A percentile compares a stretch with the other conserved stretches of the same genome.
Conservation (phyloP, 64 coral and sea anemone genomes). For the Platygyra sinensis region DNA sequence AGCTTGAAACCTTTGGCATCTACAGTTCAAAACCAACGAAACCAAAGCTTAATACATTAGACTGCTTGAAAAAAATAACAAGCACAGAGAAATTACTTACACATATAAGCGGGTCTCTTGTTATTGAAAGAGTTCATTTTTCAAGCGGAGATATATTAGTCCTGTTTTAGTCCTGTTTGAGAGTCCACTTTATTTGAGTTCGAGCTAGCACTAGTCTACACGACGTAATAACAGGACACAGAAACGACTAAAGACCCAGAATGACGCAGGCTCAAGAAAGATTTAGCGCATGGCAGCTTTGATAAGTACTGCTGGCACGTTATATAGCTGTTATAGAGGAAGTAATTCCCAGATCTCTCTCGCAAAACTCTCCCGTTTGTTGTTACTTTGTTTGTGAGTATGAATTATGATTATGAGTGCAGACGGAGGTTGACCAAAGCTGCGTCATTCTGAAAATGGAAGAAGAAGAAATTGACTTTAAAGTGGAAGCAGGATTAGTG, state of each 20-base stretch:
- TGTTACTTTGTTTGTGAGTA: background rate
- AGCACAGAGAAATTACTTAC: background rate
- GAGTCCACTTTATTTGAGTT: too few species aligned
- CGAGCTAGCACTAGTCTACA: background rate
- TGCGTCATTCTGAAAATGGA: conserved; percentile 20
- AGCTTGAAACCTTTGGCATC: conserved; percentile 99
- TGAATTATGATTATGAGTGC: too few species aligned
- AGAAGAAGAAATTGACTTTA: conserved; percentile 74
- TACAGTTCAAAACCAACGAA: background rate
- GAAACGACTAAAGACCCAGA: background rate
- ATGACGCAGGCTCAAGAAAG: background rate
- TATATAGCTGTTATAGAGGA: background rate
- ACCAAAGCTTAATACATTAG: too few species aligned
- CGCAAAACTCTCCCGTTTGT: background rate
- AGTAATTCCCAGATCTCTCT: background rate
- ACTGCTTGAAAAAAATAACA: too few species aligned
- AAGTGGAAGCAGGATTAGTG: conserved; percentile 49
- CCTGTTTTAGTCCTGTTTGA: too few species aligned
- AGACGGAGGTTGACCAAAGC: background rate
- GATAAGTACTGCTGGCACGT: background rate
- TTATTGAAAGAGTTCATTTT: conserved; percentile 51
- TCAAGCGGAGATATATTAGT: too few species aligned
- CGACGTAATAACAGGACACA: background rate
- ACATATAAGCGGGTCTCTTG: conserved; percentile 42
- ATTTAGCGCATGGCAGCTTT: background rate